Conservation (phyloP, 2,888 invertebrate genomes). For the Calliscelio sp. region DNA sequence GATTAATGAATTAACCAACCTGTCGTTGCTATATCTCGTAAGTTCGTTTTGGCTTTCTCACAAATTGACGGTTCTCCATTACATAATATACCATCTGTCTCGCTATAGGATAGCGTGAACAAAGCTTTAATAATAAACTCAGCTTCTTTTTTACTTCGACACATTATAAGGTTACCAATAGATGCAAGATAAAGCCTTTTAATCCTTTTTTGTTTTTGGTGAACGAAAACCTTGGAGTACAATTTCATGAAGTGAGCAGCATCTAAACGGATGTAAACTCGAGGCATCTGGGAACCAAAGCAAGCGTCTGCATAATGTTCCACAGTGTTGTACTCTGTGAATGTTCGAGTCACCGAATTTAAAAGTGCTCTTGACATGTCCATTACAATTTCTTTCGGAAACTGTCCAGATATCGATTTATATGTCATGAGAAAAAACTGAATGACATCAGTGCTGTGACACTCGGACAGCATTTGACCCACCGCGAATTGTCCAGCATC, state of each 20-base stretch:
- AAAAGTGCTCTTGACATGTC: slow-evolving; percentile 72
- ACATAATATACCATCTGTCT: not conserved
- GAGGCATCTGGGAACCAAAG: slow-evolving; percentile 12
- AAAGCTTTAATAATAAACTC: not conserved
- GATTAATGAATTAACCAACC: slow-evolving; percentile 3
- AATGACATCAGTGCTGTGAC: slow-evolving; percentile 63
- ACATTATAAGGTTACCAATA: slow-evolving; percentile 17
- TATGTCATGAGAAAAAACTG: slow-evolving; percentile 69
- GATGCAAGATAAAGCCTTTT: slow-evolving; percentile 24
- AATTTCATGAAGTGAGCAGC: slow-evolving; percentile 67
- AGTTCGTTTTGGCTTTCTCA: not conserved
- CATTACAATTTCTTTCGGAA: slow-evolving; percentile 71
- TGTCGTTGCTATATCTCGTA: not conserved
- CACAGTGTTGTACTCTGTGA: slow-evolving; percentile 32
- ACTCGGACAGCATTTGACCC: slow-evolving; percentile 72
- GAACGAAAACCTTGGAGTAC: not conserved
- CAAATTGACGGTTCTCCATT: not conserved
- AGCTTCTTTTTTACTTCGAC: slow-evolving; percentile 6
- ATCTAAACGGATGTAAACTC: slow-evolving; percentile 67
- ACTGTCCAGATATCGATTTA: slow-evolving; percentile 62
- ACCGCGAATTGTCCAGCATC: slow-evolving; percentile 69
- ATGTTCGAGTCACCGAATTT: slow-evolving; percentile 59
- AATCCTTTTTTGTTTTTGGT: too few species aligned
- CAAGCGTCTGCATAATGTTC: slow-evolving; percentile 61
- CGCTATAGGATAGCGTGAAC: slow-evolving; percentile 14